A percentile compares a stretch with the other conserved stretches of the same genome.
Evolutionary conservation across 2,888 invertebrate genomes (phyloP).

Genomic region (Harpalus rufipes): DNA sequence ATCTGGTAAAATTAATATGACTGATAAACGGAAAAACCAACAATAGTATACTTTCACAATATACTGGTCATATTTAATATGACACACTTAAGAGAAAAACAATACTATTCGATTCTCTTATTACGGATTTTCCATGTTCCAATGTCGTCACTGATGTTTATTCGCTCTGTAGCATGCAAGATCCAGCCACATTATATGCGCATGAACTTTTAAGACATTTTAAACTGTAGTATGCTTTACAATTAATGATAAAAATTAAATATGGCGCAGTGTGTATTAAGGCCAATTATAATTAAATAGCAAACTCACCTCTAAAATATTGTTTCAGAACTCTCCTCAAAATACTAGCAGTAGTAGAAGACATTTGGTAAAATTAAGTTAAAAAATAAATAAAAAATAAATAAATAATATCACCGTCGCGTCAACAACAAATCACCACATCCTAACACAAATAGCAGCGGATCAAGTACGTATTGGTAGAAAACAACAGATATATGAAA

Average conservation of each 20-base stretch:
- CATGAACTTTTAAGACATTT: too few species aligned
- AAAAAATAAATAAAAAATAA: constrained; percentile 27
- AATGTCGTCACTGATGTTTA: constrained; percentile 59
- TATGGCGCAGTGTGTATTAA: neutral
- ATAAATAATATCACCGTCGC: constrained; percentile 37
- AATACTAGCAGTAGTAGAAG: constrained; percentile 67
- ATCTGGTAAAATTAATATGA: constrained; percentile 7
- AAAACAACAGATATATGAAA: constrained; percentile 23
- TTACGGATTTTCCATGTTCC: constrained; percentile 51
- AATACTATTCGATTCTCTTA: constrained; percentile 60
- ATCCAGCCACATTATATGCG: too few species aligned
- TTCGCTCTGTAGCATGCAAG: too few species aligned
- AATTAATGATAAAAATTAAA: neutral
- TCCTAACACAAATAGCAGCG: constrained; percentile 14
- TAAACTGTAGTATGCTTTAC: too few species aligned
- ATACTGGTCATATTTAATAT: constrained; percentile 30
- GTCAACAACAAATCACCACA: constrained; percentile 47
- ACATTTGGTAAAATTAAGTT: constrained; percentile 60
- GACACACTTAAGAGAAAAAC: constrained; percentile 51
- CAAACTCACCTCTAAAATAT: constrained; percentile 69
- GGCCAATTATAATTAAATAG: neutral
- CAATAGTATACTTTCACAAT: constrained; percentile 58
- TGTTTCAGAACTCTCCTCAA: constrained; percentile 68
- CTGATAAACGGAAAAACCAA: constrained; percentile 65
- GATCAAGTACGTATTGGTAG: constrained; percentile 21